Evolutionary conservation across 2,888 invertebrate species (phyloP).

Genomic region (Eupithecia inturbata): DNA sequence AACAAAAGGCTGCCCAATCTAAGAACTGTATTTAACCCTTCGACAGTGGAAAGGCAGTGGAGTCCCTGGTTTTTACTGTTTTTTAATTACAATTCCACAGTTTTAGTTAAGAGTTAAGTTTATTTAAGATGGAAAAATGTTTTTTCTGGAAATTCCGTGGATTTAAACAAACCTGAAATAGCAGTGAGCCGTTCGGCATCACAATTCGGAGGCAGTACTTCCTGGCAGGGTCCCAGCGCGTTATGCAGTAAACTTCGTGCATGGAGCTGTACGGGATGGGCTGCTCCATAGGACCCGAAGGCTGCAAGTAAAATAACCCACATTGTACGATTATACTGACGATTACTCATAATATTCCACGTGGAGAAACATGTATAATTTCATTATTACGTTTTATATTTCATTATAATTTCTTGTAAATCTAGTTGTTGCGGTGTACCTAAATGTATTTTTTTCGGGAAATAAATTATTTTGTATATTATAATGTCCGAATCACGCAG

Average conservation of each 20-base stretch:
- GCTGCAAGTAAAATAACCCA: conserved; percentile 73
- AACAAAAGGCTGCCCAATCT: conserved; percentile 42
- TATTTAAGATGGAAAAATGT: not conserved
- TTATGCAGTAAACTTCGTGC: conserved; percentile 90
- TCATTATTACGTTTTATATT: no score
- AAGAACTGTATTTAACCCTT: not conserved
- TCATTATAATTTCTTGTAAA: no score
- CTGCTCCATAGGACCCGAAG: conserved; percentile 86
- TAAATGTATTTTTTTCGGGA: not conserved
- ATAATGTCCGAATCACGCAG: no score
- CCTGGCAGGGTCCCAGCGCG: conserved; percentile 91
- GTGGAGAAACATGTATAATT: no score
- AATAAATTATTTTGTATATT: not conserved
- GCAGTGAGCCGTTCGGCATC: conserved; percentile 89
- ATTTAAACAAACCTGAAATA: conserved; percentile 85
- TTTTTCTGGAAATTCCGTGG: not conserved
- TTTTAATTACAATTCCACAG: not conserved
- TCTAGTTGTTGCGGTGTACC: not conserved
- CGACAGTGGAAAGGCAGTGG: not conserved
- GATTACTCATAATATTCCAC: no score
- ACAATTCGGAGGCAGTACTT: conserved; percentile 91
- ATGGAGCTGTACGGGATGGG: conserved; percentile 88
- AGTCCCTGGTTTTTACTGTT: not conserved
- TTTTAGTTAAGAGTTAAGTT: no score
- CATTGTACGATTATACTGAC: no score